Evolutionary conservation across 2,888 invertebrate species (phyloP), one percentile per base, ranked within the genome.

Genomic region (Athetis lepigone): DNA sequence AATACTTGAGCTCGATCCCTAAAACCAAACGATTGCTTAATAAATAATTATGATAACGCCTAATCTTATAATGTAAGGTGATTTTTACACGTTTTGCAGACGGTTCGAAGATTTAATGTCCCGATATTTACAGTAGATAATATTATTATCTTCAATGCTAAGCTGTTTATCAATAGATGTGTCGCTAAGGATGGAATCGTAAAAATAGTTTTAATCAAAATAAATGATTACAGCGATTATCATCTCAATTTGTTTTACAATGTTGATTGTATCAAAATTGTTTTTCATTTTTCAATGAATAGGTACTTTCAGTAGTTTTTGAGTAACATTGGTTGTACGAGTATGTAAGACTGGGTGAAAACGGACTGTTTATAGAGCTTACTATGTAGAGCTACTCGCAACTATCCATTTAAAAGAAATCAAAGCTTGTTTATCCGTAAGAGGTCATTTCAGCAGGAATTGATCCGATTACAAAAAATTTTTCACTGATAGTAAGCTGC

Each of bases 111-210:
- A 68, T 58, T 67, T 46, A 56, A 59, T 47, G 11, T 47, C 19
- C 33, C n/a, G 50, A 61, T 69, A 55, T 39, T 61, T 40, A 56
- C 4, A n/a, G 13, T 29, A 43, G 51, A 55, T 73, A 60, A 50
- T 29, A 23, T 18, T 18, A 40, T 56, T 65, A 68, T 64, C 63
- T 52, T 29, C 40, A 64, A 50, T 65, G 65, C 13, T 62, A 69
- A 73, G 59, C 69, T 49, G 59, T 63, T 62, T 76, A 69, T 69
- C 69, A 29, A 54, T 43, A 18, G 8, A 33, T 25, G 18, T 62
- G 71, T 73, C 40, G 68, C 73, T 68, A 73, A 62, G 73, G 16
- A 47, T 19, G 18, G 2, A 19, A 58, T 62, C 27, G 51, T 47
- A 54, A 42, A 46, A 54, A 61, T 57, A 61, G 29, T 16, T 25